Evolutionary conservation across 2,113 vertebrate species (phyloP).

Genomic region (Dromas ardeola): DNA sequence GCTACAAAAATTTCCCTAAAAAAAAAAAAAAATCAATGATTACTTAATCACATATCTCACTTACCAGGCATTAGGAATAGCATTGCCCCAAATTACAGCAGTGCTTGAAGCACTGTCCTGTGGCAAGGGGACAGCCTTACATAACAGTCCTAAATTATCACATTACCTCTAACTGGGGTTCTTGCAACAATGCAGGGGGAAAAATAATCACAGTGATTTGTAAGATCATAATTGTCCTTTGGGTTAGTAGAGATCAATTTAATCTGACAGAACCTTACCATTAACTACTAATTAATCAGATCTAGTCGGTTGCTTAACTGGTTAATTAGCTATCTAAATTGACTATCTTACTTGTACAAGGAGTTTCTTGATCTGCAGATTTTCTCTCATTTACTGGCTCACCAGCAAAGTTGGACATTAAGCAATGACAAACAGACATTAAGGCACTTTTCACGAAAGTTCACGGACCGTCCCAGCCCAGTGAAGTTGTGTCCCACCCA

Average conservation of each 20-base stretch:
- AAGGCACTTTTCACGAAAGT: background rate
- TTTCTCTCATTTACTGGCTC: background rate
- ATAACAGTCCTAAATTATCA: constrained; percentile 11
- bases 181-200: background rate
- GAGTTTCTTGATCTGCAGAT: background rate
- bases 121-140: constrained; percentile 29
- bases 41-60: constrained; percentile 5
- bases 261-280: background rate
- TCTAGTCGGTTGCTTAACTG: background rate
- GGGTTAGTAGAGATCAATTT: background rate
- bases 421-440: background rate
- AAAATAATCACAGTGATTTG: background rate
- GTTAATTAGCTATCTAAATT: background rate
- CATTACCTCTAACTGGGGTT: background rate
- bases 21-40: background rate
- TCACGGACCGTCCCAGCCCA: rapidly evolving
- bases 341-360: background rate
- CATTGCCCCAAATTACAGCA: background rate
- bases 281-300: background rate
- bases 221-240: background rate
- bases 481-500: background rate
- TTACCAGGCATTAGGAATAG: background rate
- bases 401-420: background rate
- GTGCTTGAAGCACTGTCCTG: background rate
- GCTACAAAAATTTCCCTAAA: background rate